phyloP scores from a whole-genome alignment of 2,888 invertebrate species.

The Tridacna crocea region DNA sequence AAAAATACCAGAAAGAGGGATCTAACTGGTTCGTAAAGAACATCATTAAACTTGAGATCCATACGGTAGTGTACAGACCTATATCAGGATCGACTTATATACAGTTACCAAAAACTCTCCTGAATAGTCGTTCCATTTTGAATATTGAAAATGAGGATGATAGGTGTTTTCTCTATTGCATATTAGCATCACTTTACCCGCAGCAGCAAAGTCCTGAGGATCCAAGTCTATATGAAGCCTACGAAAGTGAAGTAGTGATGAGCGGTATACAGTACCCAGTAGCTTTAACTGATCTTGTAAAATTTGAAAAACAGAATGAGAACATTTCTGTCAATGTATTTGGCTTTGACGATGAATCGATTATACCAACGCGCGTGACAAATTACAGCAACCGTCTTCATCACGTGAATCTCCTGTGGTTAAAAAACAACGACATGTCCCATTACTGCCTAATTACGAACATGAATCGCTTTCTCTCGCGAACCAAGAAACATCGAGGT shows the following conservation, averaged over 20 bases:
- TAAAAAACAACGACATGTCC: constrained; percentile 35
- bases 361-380: constrained; percentile 46
- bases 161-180: constrained; percentile 50
- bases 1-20: constrained; percentile 42
- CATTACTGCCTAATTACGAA: constrained; percentile 58
- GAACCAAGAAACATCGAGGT: constrained; percentile 26
- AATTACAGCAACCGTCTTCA: constrained; percentile 22
- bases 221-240: constrained; percentile 30
- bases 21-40: constrained; percentile 51
- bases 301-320: constrained; percentile 42
- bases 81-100: constrained; percentile 46
- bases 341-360: constrained; percentile 43
- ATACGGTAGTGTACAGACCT: constrained; percentile 46
- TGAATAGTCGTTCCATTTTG: constrained; percentile 24
- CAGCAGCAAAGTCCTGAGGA: no score
- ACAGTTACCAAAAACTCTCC: constrained; percentile 33
- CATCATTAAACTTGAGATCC: constrained; percentile 43
- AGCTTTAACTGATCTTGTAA: constrained; percentile 31
- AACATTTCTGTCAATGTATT: constrained; percentile 54
- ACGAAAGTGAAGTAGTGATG: constrained; percentile 45
- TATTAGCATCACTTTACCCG: constrained; percentile 51
- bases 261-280: constrained; percentile 46
- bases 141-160: constrained; percentile 51
- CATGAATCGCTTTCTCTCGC: constrained; percentile 52
- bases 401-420: constrained; percentile 54